Conservation (phyloP, 2,113 vertebrate species). For the Oncorhynchus masou region DNA sequence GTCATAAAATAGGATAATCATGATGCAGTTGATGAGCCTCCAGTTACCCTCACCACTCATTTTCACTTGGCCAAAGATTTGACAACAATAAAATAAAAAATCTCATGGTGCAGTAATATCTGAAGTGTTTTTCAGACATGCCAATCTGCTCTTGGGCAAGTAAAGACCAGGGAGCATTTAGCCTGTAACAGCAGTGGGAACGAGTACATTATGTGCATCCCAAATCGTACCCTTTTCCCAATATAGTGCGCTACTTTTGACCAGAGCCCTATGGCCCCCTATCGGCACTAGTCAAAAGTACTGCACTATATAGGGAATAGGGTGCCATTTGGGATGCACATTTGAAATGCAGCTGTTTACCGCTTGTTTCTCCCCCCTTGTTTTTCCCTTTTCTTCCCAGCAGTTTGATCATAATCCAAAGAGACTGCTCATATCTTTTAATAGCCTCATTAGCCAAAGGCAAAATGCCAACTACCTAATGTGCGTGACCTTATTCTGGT, state of each 20-base stretch:
- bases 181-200: not conserved
- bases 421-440: conserved; percentile 28
- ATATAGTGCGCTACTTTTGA: too few species aligned
- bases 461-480: conserved; percentile 41
- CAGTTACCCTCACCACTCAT: not conserved
- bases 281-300: too few species aligned
- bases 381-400: not conserved
- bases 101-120: not conserved
- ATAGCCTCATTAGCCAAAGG: conserved; percentile 36
- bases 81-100: not conserved
- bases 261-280: too few species aligned
- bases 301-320: too few species aligned
- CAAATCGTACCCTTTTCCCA: too few species aligned
- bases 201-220: not conserved
- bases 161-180: not conserved
- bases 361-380: not conserved
- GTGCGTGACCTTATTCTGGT: conserved; percentile 17
- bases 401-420: conserved; percentile 22
- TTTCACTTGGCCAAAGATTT: not conserved
- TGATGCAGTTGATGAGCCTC: not conserved
- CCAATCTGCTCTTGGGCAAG: conserved; percentile 17
- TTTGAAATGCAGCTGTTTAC: conserved; percentile 2
- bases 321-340: too few species aligned
- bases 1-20: not conserved
- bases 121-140: not conserved